Base-by-base conservation (phyloP, 2,888 invertebrate species). In the Idaea straminata region DNA sequence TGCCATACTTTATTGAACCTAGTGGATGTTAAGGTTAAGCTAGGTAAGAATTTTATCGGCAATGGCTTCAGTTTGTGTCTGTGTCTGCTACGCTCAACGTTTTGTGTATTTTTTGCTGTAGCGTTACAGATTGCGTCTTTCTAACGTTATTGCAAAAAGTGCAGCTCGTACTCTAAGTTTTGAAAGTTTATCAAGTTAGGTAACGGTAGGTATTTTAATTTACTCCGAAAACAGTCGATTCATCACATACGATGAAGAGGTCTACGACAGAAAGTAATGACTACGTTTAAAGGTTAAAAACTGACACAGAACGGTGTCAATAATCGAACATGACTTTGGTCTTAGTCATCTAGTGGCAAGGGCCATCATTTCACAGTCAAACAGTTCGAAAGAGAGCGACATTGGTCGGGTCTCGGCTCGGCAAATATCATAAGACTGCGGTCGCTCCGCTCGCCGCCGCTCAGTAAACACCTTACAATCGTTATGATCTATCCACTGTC, bases 401-500 rank as follows among this genome's bases (percentile, higher is more conserved):
- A 47, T 47, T 10, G 47, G 68, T 77, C 74, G 74, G 71, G 75
- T 72, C 73, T 84, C 81, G 76, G 82, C 73, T 84, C 81, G 76
- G 82, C 86, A 88, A 87, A 88, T 85, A 87, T 85, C 81, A 85
- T 85, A 85, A 86, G 82, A 83, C 81, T 80, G 74, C 75, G 77
- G 69, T 74, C 74, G 75, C 74, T 25, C 25, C 76, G 77, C 47
- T 78, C 79, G 79, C 77, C 79, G 73, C 69, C 72, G 75, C 79
- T 76, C 73, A 73, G 79, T 78, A 80, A 84, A 82, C 82, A 83
- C 83, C 82, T 77, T 77, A 71, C 75, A 77, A 79, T 83, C 81
- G 82, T 80, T 80, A 80, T 78, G 78, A 83, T 83, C 83, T 80
- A 76, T 77, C 77, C 69, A 71, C 47, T 47, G 47, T 47, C 47